A percentile compares a stretch with the other conserved stretches of the same genome.
These are phyloP conservation scores for Muscidifurax raptorellus DNA, from an alignment of 1,140 invertebrate genomes.

Conservation along the genomic window DNA sequence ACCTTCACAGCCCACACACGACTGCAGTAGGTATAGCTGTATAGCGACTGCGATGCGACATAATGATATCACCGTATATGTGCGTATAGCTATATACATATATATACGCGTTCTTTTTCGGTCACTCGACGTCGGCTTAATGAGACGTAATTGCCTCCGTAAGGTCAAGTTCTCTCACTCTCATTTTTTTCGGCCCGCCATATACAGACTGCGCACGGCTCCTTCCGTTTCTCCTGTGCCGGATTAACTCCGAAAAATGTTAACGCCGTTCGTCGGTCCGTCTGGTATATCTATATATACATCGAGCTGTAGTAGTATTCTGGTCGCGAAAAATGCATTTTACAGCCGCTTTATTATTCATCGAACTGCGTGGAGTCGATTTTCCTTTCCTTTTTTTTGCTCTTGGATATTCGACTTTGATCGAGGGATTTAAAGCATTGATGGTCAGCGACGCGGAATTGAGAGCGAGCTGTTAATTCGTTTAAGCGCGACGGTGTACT, in stretches of 20 bases:
- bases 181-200: background rate
- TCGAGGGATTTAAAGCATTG: background rate
- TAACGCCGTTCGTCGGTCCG: background rate
- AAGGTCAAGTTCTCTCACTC: background rate
- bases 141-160: background rate
- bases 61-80: conserved; percentile 2
- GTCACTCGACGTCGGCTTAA: background rate
- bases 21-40: background rate
- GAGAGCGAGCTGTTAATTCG: background rate
- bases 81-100: no score
- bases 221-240: background rate
- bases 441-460: background rate
- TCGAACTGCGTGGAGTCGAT: no score
- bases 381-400: background rate
- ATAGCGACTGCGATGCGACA: background rate
- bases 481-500: background rate
- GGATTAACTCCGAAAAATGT: background rate
- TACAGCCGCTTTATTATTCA: no score
- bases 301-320: background rate
- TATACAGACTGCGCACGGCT: background rate
- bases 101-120: background rate
- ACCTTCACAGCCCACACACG: conserved; percentile 18
- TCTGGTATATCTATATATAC: no score
- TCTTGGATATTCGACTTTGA: background rate
- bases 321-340: no score